Conservation (phyloP, 1,140 invertebrate species). For the Bradynema listronoti region DNA sequence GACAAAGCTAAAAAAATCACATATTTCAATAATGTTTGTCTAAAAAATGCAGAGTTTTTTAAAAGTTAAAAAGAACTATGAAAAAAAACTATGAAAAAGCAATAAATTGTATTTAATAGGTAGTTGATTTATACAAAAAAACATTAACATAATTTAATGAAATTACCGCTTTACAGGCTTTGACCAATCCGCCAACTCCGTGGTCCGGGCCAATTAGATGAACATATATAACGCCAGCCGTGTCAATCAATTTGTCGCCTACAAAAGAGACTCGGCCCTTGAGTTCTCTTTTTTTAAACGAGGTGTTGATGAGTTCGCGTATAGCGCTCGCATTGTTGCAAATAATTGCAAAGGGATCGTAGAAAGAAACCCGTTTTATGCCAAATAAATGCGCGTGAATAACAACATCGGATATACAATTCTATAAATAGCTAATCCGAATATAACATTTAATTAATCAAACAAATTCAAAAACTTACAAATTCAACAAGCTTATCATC, state of each 20-base stretch:
- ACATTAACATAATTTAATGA: neutral
- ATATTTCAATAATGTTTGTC: neutral
- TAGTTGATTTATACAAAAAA: neutral
- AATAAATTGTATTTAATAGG: neutral
- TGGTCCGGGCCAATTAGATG: neutral
- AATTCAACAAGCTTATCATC: neutral
- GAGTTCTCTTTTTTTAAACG: neutral
- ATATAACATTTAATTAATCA: neutral
- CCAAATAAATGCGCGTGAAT: neutral
- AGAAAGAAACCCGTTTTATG: neutral
- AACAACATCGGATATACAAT: conserved; percentile 1
- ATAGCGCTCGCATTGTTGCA: neutral
- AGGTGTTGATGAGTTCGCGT: neutral
- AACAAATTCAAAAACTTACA: conserved; percentile 1
- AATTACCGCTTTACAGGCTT: conserved; percentile 1
- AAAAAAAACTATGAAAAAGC: neutral
- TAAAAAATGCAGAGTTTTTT: neutral
- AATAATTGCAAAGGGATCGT: conserved; percentile 5
- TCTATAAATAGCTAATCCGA: conserved; percentile 3
- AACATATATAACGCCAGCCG: neutral
- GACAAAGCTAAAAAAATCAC: neutral
- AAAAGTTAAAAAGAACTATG: neutral
- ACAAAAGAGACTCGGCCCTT: neutral
- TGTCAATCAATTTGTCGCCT: neutral
- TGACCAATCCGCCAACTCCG: neutral